Percentiles rank a stretch among this genome's conserved stretches.
phyloP scores from a whole-genome alignment of 1,140 invertebrate genomes.

The Drosophila mayri region DNA sequence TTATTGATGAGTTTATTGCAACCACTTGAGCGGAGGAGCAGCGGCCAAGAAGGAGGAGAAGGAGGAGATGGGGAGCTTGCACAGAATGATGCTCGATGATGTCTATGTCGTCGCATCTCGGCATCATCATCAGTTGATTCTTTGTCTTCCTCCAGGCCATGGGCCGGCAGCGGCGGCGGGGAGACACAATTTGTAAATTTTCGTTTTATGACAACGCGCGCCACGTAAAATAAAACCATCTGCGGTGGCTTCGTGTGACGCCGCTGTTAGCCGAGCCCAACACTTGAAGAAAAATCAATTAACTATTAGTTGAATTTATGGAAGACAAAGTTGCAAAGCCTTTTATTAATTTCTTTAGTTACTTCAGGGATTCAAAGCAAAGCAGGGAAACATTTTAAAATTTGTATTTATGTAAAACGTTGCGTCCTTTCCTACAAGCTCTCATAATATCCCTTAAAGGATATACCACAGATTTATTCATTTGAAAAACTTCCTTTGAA shows the following conservation, averaged over 20 bases:
- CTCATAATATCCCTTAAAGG: too few species aligned
- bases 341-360: not conserved
- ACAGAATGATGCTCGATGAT: constrained; percentile 65
- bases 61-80: constrained; percentile 11
- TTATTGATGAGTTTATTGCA: constrained; percentile 85
- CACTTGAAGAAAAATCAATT: constrained; percentile 44
- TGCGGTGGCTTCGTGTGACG: constrained; percentile 36
- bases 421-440: too few species aligned
- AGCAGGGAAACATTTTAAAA: too few species aligned
- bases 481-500: too few species aligned
- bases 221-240: constrained; percentile 68
- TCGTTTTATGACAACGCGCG: constrained; percentile 78
- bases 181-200: constrained; percentile 83
- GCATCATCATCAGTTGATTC: constrained; percentile 70
- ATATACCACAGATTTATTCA: too few species aligned
- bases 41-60: not conserved
- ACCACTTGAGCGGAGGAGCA: constrained; percentile 43
- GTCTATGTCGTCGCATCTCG: constrained; percentile 69
- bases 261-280: constrained; percentile 25
- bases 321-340: not conserved
- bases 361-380: not conserved
- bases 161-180: not conserved
- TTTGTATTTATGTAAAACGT: too few species aligned
- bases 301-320: not conserved
- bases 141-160: constrained; percentile 46